Conservation (phyloP, 2,797 vertebrate genomes). For the Hemibagrus guttatus region DNA sequence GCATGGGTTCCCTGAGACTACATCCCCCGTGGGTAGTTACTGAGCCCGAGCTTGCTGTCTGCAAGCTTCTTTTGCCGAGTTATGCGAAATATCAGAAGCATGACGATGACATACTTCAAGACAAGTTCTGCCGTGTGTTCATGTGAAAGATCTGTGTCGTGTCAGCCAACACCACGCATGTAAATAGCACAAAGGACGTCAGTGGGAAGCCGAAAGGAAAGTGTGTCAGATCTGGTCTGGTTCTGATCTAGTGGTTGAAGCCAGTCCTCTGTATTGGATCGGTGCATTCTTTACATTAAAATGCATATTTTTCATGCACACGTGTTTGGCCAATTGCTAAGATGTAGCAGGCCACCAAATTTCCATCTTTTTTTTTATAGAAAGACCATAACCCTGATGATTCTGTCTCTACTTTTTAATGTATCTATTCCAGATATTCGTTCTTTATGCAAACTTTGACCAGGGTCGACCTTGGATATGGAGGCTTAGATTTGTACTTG, state of each 20-base stretch:
- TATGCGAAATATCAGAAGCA: constrained; percentile 4
- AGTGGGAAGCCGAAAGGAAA: neutral
- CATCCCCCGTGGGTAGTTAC: no score
- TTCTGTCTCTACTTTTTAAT: constrained; percentile 32
- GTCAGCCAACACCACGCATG: neutral
- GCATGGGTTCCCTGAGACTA: no score
- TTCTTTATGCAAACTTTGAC: constrained; percentile 32
- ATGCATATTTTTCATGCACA: neutral
- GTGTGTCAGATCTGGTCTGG: neutral
- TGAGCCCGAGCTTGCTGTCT: neutral
- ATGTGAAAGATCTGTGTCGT: neutral
- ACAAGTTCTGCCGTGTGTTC: neutral
- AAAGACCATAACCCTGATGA: constrained; percentile 2
- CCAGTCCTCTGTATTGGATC: neutral
- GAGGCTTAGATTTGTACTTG: constrained; percentile 28
- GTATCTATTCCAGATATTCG: constrained; percentile 41
- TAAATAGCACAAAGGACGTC: neutral
- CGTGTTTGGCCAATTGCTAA: neutral
- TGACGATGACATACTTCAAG: neutral
- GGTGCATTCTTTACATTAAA: neutral
- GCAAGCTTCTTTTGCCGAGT: no score
- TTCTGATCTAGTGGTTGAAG: neutral
- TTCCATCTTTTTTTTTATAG: neutral
- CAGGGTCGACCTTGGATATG: constrained; percentile 25
- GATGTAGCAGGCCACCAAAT: neutral